These are phyloP conservation scores for Theonella swinhoei DNA, from an alignment of 37 sponge, comb jelly and placozoan genomes.

Conservation along the genomic window DNA sequence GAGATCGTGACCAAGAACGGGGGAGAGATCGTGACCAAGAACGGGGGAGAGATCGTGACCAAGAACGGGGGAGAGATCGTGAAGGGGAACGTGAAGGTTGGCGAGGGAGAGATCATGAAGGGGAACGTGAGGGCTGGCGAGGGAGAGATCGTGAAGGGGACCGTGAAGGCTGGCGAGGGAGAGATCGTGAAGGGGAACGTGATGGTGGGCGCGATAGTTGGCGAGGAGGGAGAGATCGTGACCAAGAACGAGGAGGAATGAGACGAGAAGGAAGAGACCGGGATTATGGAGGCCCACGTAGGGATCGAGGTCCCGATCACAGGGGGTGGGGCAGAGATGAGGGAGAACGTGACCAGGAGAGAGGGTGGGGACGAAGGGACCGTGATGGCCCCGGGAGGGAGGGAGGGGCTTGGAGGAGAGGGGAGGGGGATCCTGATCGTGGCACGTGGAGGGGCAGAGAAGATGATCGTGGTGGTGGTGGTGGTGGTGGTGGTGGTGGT, in stretches of 20 bases:
- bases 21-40: slow-evolving; percentile 1
- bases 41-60: background rate
- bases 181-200: background rate
- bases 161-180: background rate
- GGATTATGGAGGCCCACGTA: background rate
- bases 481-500: background rate
- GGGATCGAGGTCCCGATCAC: background rate
- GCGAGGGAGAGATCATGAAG: background rate
- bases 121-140: background rate
- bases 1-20: background rate
- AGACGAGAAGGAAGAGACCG: background rate
- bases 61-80: background rate
- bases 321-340: background rate
- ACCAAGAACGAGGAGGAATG: background rate
- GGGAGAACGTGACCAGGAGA: background rate
- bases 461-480: background rate
- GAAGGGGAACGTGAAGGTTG: background rate
- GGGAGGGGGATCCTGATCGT: background rate
- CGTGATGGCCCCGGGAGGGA: background rate
- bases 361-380: slow-evolving; percentile 3
- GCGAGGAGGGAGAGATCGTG: background rate
- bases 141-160: background rate
- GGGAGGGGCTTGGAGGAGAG: background rate
- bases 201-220: background rate
- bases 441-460: background rate